Conservation (phyloP, 2,888 invertebrate species). For the Euspilapteryx auroguttella region DNA sequence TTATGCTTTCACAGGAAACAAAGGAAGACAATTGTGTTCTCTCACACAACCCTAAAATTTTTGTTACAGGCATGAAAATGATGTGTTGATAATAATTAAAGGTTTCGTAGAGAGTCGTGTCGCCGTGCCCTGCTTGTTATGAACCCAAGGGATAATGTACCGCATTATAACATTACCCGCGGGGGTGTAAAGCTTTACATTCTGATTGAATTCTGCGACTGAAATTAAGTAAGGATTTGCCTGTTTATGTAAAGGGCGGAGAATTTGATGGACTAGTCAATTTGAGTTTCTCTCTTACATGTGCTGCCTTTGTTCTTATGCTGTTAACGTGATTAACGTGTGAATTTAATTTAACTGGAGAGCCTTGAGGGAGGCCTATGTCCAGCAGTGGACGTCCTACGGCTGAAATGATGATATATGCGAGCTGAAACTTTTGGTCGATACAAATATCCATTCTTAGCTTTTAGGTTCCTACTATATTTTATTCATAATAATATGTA, state of each 20-base stretch:
- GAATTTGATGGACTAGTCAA: conserved; percentile 47
- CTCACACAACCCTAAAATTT: conserved; percentile 32
- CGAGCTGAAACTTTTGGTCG: too few relatives aligned
- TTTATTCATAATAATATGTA: too few relatives aligned
- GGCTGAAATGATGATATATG: too few relatives aligned
- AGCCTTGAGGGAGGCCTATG: too few relatives aligned
- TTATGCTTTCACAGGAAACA: too few relatives aligned
- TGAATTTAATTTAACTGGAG: too few relatives aligned
- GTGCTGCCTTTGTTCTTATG: conserved; percentile 32
- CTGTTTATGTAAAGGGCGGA: conserved; percentile 49
- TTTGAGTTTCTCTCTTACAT: conserved; percentile 29
- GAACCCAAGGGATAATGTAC: conserved; percentile 43
- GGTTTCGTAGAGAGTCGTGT: conserved; percentile 46
- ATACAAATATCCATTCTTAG: too few relatives aligned
- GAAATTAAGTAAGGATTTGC: conserved; percentile 61
- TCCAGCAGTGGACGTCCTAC: too few relatives aligned
- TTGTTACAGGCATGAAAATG: conserved; percentile 45
- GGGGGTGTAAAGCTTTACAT: conserved; percentile 50
- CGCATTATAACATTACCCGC: conserved; percentile 55
- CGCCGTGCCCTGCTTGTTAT: conserved; percentile 28
- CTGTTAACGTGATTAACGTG: too few relatives aligned
- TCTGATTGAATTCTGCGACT: conserved; percentile 59
- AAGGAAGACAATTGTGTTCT: not conserved
- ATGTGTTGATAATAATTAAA: conserved; percentile 63
- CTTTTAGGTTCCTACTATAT: too few relatives aligned